Evolutionary conservation across 2,113 vertebrate genomes (phyloP).

Genomic region (Xenopus borealis): DNA sequence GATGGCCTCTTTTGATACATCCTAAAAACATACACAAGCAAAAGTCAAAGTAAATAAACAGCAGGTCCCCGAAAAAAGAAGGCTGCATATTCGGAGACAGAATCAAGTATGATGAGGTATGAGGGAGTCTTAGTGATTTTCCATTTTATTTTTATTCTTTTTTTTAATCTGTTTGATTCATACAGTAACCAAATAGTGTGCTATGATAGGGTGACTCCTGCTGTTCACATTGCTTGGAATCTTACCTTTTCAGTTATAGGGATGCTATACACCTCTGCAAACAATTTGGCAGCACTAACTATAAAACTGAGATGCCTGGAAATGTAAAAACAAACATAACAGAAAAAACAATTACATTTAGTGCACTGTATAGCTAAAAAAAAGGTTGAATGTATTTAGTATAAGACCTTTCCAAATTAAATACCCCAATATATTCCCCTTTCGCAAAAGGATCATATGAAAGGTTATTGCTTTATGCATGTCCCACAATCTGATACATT

Average conservation of each 20-base stretch:
- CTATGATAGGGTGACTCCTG: too few relatives aligned
- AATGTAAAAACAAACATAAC: conserved; percentile 45
- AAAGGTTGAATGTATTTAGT: too few relatives aligned
- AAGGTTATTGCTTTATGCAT: too few relatives aligned
- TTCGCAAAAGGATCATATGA: too few relatives aligned
- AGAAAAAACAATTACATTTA: background rate
- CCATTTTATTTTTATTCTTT: too few relatives aligned
- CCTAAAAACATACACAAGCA: conserved; percentile 63
- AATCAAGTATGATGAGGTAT: too few relatives aligned
- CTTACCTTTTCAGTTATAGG: conserved; percentile 82
- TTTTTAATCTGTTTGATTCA: background rate
- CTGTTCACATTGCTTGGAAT: background rate
- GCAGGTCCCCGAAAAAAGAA: too few relatives aligned
- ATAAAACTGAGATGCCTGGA: conserved; percentile 87
- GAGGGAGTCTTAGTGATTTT: too few relatives aligned
- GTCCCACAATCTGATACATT: too few relatives aligned
- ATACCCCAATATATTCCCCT: too few relatives aligned
- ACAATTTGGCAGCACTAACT: conserved; percentile 85
- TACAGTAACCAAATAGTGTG: background rate
- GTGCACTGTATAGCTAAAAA: background rate
- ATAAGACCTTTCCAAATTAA: too few relatives aligned
- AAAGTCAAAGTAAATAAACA: background rate
- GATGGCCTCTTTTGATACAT: conserved; percentile 74
- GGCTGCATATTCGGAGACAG: too few relatives aligned
- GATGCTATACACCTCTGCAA: conserved; percentile 80